Percentiles rank a stretch among this genome's conserved stretches.
Conservation (phyloP, 2,113 vertebrate genomes). For the Notarius quadriscutis region DNA sequence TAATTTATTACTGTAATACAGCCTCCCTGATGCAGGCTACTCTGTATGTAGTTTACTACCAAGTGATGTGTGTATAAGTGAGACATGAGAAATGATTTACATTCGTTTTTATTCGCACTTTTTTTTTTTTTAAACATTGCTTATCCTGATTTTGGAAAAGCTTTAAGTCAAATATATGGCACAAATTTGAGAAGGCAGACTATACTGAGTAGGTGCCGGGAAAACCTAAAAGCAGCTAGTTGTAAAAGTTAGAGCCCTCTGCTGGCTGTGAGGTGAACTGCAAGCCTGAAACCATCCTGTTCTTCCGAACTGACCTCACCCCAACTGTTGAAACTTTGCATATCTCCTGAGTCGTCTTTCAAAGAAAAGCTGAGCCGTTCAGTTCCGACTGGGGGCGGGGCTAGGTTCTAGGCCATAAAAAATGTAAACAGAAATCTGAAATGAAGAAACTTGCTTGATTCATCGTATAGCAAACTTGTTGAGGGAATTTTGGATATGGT, state of each 20-base stretch:
- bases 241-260: not conserved
- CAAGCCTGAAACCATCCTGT: not conserved
- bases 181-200: not conserved
- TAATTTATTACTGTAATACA: not conserved
- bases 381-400: not conserved
- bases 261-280: not conserved
- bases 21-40: not conserved
- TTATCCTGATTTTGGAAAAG: not conserved
- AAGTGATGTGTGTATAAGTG: not conserved
- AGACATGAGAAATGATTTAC: not conserved
- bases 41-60: not conserved
- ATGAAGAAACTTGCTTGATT: not conserved
- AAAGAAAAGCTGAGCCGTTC: not conserved
- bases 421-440: not conserved
- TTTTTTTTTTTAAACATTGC: not conserved
- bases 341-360: not conserved
- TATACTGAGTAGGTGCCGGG: not conserved
- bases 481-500: not conserved
- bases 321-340: not conserved
- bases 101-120: constrained; percentile 9
- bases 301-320: not conserved
- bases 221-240: not conserved
- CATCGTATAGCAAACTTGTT: not conserved
- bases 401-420: not conserved
- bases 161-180: not conserved